Percentiles rank a stretch among this genome's conserved stretches.
phyloP scores from a whole-genome alignment of 64 coral and sea anemone genomes.

The Actinia tenebrosa region DNA sequence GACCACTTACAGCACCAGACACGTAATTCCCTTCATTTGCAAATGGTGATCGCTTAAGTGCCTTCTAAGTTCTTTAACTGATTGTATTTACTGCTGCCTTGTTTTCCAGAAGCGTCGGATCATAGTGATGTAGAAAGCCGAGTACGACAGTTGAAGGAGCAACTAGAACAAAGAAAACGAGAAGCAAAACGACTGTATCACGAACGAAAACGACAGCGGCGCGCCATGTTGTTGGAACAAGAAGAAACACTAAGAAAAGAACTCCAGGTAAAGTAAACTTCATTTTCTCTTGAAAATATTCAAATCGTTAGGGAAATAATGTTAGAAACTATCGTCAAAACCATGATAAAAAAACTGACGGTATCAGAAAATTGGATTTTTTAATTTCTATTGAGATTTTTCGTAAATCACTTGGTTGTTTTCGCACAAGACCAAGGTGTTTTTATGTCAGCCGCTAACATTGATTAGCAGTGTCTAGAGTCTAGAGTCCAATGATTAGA shows the following conservation, averaged over 20 bases:
- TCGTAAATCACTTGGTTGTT: too few relatives aligned
- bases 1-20: not conserved
- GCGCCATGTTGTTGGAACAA: constrained; percentile 68
- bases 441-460: too few relatives aligned
- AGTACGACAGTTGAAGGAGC: constrained; percentile 68
- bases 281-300: not conserved
- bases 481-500: too few relatives aligned
- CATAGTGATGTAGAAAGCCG: constrained; percentile 79
- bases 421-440: too few relatives aligned
- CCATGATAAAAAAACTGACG: too few relatives aligned
- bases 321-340: too few relatives aligned
- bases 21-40: not conserved
- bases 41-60: too few relatives aligned
- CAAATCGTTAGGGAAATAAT: too few relatives aligned
- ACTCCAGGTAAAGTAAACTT: constrained; percentile 47
- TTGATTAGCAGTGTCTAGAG: too few relatives aligned
- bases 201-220: constrained; percentile 72
- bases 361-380: too few relatives aligned
- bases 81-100: not conserved
- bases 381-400: too few relatives aligned
- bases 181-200: constrained; percentile 79
- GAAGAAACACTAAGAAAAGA: constrained; percentile 76
- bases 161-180: constrained; percentile 67
- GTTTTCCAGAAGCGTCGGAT: constrained; percentile 74
- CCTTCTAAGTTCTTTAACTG: too few relatives aligned